These are phyloP conservation scores for Helarctos malayanus DNA, from an alignment of 2,797 vertebrate species.

Conservation along the genomic window DNA sequence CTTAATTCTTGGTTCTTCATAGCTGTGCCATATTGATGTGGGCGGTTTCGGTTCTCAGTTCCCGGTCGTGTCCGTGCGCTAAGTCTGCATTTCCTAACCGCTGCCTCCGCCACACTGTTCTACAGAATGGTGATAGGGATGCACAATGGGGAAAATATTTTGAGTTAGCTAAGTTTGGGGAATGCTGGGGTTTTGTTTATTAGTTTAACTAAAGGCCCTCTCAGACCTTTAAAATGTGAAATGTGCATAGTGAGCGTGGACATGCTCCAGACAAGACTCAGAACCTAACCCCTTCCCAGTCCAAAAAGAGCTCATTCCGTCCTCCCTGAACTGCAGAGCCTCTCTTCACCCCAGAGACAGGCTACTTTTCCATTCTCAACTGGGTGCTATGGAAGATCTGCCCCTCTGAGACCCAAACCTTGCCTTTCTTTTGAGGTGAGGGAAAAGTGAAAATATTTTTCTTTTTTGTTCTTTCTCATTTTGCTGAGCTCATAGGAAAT, in stretches of 20 bases:
- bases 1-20: not conserved
- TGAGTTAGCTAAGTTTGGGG: not conserved
- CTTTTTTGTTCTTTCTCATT: not conserved
- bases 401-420: not conserved
- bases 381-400: too few species aligned
- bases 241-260: not conserved
- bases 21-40: fast-evolving
- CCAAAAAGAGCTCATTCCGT: not conserved
- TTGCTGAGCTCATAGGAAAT: not conserved
- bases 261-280: not conserved
- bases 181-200: not conserved
- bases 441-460: not conserved
- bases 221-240: not conserved
- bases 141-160: not conserved
- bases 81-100: not conserved
- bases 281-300: not conserved
- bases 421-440: not conserved
- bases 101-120: not conserved
- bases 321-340: not conserved
- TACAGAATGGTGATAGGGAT: not conserved
- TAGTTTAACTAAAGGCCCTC: not conserved
- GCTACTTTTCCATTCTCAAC: not conserved
- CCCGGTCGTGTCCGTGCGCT: not conserved
- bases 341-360: not conserved
- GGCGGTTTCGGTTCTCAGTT: not conserved